Evolutionary conservation across 2,888 invertebrate species (phyloP), one percentile per base, ranked within the genome.

Genomic region (Carpatolechia fugitivella): DNA sequence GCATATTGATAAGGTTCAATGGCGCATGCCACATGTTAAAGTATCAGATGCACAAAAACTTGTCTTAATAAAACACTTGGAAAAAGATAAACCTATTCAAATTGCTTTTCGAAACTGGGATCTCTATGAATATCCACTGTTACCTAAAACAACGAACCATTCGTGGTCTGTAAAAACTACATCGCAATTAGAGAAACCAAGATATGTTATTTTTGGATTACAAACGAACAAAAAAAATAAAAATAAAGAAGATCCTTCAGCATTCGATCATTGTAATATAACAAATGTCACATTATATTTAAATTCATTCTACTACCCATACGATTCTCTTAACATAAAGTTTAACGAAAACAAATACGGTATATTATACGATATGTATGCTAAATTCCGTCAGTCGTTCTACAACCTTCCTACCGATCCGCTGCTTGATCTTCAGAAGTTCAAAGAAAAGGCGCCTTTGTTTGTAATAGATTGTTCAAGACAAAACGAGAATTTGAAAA

Each of bases 71-170:
- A 16, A 16, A 40, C 16, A 18, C 10, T 18, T 40, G 16, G 40
- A 40, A 18, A 40, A 40, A 18, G 14, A 40, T 10, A 16, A 10
- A 18, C 16, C 61, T 38, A 68, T 52, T 46, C 60, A 52, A 61
- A 36, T 66, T 11, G 56, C 56, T 3, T 79, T 76, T 57, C 57
- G 80, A 56, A 73, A 67, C 30, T 80, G 78, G 78, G 75, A 59
- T 46, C 13, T 36, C 1, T 13, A 36, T 36, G 36, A 36, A 36
- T 36, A 13, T 36, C 36, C 36, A 1, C 13, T 13, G 13, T 5
- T 36, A 11, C 36, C 36, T 3, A 36, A 36, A 6, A 36, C 36
- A 3, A 36, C 5, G 4, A 36, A 36, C 3, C 36, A 36, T 36
- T 13, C 13, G 3, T 36, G 36, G 36, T 36, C 36, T 36, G 13